These are phyloP conservation scores for Tretioscincus oriximinensis DNA, from an alignment of 2,113 vertebrate genomes.

Conservation along the genomic window DNA sequence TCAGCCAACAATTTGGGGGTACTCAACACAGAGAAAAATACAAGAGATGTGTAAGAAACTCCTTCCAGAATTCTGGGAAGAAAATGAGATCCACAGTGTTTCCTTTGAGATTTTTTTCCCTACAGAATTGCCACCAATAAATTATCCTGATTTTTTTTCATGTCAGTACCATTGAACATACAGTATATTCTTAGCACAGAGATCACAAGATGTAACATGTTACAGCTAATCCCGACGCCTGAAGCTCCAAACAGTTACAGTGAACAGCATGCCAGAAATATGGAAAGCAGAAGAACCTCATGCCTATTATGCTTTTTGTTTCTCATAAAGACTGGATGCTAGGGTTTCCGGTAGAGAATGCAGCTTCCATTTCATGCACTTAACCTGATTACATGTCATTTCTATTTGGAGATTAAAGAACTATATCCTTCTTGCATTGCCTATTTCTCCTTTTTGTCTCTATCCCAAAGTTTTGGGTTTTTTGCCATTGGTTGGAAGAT, in stretches of 20 bases:
- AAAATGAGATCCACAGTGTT: constrained; percentile 48
- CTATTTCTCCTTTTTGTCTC: neutral
- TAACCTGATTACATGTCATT: neutral
- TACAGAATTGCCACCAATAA: neutral
- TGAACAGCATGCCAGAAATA: constrained; percentile 17
- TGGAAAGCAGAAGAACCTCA: constrained; percentile 36
- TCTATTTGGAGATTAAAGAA: neutral
- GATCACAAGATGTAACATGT: constrained; percentile 24
- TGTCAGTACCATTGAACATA: neutral
- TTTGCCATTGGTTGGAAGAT: constrained; percentile 30
- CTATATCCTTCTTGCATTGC: neutral
- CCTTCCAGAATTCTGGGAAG: constrained; percentile 31
- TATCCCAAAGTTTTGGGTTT: neutral
- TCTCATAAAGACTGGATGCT: constrained; percentile 20
- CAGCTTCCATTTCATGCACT: constrained; percentile 17
- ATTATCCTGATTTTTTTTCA: neutral
- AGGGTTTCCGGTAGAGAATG: constrained; percentile 31
- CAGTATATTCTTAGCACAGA: constrained; percentile 14
- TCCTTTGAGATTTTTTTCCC: constrained; percentile 41
- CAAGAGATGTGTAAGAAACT: neutral
- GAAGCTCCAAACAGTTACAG: constrained; percentile 32
- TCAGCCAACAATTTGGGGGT: too few species aligned
- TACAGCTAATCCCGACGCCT: neutral
- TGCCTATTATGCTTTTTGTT: constrained; percentile 52
- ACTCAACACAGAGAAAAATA: neutral